Percentiles rank a stretch among this genome's conserved stretches.
Conservation (phyloP, 2,888 invertebrate species). For the Ectobius pallidus region DNA sequence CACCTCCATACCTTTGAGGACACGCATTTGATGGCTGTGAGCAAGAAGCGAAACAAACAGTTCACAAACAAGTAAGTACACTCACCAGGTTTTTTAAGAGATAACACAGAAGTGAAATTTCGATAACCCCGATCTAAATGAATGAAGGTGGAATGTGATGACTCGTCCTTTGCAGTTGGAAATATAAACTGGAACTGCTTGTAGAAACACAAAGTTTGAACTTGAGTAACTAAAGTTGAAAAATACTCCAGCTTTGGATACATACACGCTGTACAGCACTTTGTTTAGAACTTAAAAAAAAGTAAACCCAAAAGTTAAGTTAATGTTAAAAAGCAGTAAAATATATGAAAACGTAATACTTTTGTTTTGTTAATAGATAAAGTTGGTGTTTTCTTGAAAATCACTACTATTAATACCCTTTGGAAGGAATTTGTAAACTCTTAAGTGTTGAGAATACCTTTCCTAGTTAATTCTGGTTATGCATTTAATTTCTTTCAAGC, state of each 20-base stretch:
- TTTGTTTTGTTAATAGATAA: neutral
- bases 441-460: neutral
- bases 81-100: neutral
- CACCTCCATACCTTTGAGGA: constrained; percentile 42
- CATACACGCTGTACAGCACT: neutral
- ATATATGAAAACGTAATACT: neutral
- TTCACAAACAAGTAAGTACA: neutral
- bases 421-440: neutral
- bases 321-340: neutral
- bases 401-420: constrained; percentile 2
- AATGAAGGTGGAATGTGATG: neutral
- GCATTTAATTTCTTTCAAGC: constrained; percentile 14
- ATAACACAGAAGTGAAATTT: neutral
- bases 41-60: too few relatives aligned
- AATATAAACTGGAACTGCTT: neutral
- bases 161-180: neutral
- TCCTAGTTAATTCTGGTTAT: neutral
- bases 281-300: neutral
- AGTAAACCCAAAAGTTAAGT: neutral
- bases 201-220: too few relatives aligned
- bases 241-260: too few relatives aligned
- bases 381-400: constrained; percentile 11
- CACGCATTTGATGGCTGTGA: neutral
- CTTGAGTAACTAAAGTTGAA: too few relatives aligned
- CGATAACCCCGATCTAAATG: neutral